Percentiles rank a stretch among this genome's conserved stretches.
phyloP scores from a whole-genome alignment of 2,113 vertebrate genomes.

The Limnothrissa miodon region DNA sequence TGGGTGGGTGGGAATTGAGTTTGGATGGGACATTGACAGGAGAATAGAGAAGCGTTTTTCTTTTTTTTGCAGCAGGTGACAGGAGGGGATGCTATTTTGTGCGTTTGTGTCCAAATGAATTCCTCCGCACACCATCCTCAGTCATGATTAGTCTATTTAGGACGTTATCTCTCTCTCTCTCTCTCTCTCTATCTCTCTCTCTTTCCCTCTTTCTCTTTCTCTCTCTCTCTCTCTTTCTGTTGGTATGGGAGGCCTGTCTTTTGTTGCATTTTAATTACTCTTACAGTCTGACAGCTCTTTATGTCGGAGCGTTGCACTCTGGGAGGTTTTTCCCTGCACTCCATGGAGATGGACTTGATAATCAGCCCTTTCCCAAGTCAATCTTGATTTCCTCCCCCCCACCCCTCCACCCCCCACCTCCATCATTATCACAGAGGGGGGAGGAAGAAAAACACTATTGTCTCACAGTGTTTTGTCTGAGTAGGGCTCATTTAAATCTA shows the following conservation, averaged over 20 bases:
- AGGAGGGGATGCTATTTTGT: conserved; percentile 13
- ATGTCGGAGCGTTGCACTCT: conserved; percentile 55
- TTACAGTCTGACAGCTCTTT: conserved; percentile 60
- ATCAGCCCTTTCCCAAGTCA: conserved; percentile 56
- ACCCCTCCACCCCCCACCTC: background rate
- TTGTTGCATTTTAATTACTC: conserved; percentile 71
- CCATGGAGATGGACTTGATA: conserved; percentile 57
- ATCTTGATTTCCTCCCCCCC: conserved; percentile 37
- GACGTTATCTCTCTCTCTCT: background rate
- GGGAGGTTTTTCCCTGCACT: conserved; percentile 52
- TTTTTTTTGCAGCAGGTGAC: background rate
- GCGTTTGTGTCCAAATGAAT: background rate
- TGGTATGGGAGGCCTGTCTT: conserved; percentile 60
- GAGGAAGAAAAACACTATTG: background rate
- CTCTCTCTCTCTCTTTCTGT: conserved; percentile 34
- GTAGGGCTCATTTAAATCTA: background rate
- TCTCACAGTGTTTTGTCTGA: background rate
- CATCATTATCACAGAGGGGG: background rate
- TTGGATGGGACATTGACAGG: background rate
- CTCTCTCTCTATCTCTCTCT: background rate
- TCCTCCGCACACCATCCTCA: background rate
- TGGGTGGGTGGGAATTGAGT: background rate
- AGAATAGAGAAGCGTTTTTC: background rate
- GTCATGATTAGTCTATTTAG: background rate
- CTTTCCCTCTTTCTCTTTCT: background rate